These are phyloP conservation scores for Scaptodrosophila latifasciaeformis DNA, from an alignment of 2,888 invertebrate genomes.

Conservation along the genomic window DNA sequence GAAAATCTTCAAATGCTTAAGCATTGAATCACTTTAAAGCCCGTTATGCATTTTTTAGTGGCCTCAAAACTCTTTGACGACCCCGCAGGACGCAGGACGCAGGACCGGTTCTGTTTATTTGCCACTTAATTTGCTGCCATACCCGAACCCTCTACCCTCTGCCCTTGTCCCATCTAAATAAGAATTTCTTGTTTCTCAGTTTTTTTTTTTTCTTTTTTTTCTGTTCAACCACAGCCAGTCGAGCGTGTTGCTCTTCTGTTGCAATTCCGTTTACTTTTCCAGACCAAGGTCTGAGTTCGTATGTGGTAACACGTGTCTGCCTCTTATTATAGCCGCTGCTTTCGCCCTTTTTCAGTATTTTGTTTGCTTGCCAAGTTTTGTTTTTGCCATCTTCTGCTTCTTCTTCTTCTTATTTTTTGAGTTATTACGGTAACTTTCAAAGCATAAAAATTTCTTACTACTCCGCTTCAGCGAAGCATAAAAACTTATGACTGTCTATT, in stretches of 20 bases:
- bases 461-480: conserved; percentile 62
- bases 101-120: conserved; percentile 59
- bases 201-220: background rate
- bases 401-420: conserved; percentile 24
- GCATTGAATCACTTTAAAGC: conserved; percentile 49
- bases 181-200: background rate
- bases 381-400: background rate
- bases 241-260: background rate
- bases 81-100: too few relatives aligned
- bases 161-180: background rate
- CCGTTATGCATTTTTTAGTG: conserved; percentile 59
- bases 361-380: background rate
- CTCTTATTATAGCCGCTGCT: background rate
- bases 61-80: conserved; percentile 27
- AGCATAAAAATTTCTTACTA: conserved; percentile 64
- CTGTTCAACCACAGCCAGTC: too few relatives aligned
- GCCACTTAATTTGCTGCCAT: conserved; percentile 57
- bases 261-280: too few relatives aligned
- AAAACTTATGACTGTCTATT: conserved; percentile 69
- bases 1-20: conserved; percentile 40
- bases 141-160: background rate
- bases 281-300: too few relatives aligned
- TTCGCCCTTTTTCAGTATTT: background rate
- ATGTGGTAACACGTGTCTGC: too few relatives aligned
- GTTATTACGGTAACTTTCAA: conserved; percentile 62